Base-by-base conservation (phyloP, 2,113 vertebrate genomes). In the Hemibagrus wyckioides region DNA sequence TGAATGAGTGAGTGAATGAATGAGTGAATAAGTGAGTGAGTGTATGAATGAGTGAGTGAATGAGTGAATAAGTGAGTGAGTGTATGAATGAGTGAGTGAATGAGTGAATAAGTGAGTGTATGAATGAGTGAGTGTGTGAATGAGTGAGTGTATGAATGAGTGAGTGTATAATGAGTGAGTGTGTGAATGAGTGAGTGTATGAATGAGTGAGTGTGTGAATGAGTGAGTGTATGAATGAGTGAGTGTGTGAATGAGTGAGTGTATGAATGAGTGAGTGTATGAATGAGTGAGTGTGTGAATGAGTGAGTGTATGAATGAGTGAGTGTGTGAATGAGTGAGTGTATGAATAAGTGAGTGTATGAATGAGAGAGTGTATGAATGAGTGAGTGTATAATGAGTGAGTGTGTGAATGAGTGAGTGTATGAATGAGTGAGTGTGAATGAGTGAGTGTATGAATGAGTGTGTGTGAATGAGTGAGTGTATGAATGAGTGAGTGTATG, bases 151-250 rank as follows among this genome's bases (percentile, higher is more conserved):
- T 33, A 44, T n/a, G 41, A 48, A 48, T 30, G 15, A 52, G 48
- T 13, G 21, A 50, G 52, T 41, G 81, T 69, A 50, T 89, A 88
- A 39, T 87, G 71, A 59, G 44, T 59, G 71, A 4, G 7, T 44
- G 7, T 4, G 7, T 44, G 7, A 44, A 44, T 44, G 44, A 44
- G 44, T 44, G 44, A n/a, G n/a, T n/a, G n/a, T 4, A 7, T 44
- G 7, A 73, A 28, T 25, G 63, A 44, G 41, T 14, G 44, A 44
- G 7, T 44, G 7, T 4, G 44, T 44, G 44, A 44, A 7, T 44
- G 48, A 85, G 73, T 73, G 73, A 82, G 41, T 56, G 44, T 33
- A 44, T n/a, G 41, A 76, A 48, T 30, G n/a, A 30, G 48, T 59
- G 71, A 44, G 7, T 44, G 7, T n/a, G n/a, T n/a, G n/a, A 44